Percentiles rank a stretch among this genome's conserved stretches.
Conservation (phyloP, 30 jellyfish, hydroid and myxozoan genomes). For the Pelagia noctiluca region DNA sequence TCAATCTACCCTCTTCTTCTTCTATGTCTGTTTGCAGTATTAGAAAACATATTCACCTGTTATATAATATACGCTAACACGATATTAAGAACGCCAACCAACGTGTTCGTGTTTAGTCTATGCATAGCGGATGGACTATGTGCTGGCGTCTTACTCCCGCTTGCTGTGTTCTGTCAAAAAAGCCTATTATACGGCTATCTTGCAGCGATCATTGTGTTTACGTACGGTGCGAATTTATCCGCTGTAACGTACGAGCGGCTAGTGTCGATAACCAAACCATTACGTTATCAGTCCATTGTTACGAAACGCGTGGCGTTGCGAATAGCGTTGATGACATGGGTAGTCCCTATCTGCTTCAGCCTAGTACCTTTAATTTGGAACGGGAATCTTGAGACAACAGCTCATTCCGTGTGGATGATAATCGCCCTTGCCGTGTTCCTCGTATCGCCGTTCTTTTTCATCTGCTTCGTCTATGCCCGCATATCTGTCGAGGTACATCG, state of each 20-base stretch:
- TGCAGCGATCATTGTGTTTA: constrained; percentile 61
- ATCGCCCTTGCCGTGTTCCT: constrained; percentile 67
- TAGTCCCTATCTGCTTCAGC: constrained; percentile 65
- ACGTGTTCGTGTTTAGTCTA: constrained; percentile 76
- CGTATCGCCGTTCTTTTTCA: constrained; percentile 77
- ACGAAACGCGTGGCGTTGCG: constrained; percentile 72
- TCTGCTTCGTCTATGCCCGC: constrained; percentile 73
- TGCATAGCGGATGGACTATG: constrained; percentile 73
- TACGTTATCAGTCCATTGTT: constrained; percentile 57
- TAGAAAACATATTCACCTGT: constrained; percentile 77
- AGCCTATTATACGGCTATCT: constrained; percentile 52
- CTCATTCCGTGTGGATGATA: constrained; percentile 45
- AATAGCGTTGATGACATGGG: constrained; percentile 68
- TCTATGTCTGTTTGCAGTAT: constrained; percentile 70
- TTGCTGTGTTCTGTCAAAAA: constrained; percentile 46
- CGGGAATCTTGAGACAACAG: background rate
- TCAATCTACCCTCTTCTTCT: constrained; percentile 60
- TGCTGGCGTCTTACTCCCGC: constrained; percentile 80
- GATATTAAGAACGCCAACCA: constrained; percentile 77
- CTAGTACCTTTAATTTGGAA: constrained; percentile 81
- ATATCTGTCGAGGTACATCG: constrained; percentile 62
- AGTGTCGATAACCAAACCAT: constrained; percentile 78
- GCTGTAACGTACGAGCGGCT: constrained; percentile 90
- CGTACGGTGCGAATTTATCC: constrained; percentile 68
- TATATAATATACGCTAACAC: constrained; percentile 49